Conservation (phyloP, 2,113 vertebrate species). For the Otus sunia region DNA sequence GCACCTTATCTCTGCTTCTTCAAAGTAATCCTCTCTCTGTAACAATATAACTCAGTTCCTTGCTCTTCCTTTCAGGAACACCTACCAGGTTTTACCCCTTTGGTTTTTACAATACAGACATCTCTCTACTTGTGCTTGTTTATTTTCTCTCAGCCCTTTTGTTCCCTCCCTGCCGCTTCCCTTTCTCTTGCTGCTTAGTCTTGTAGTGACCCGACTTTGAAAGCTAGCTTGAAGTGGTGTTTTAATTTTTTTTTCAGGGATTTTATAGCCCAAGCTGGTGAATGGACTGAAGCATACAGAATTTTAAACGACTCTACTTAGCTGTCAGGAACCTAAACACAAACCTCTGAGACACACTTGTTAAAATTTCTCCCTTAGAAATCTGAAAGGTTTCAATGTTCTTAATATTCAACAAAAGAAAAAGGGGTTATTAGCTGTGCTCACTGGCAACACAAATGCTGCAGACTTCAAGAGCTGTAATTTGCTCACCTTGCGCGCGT, state of each 20-base stretch:
- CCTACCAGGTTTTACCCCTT: background rate
- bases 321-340: background rate
- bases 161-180: background rate
- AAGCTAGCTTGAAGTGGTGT: background rate
- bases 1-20: background rate
- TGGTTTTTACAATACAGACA: background rate
- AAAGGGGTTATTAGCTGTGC: background rate
- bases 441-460: background rate
- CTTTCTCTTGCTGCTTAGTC: background rate
- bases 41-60: background rate
- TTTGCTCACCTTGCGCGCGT: background rate
- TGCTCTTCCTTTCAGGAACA: background rate
- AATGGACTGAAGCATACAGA: background rate
- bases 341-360: background rate
- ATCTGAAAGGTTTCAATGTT: background rate
- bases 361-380: constrained; percentile 2
- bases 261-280: background rate
- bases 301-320: background rate
- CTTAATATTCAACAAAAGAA: background rate
- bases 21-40: background rate
- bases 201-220: background rate
- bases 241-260: background rate
- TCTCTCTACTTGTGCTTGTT: background rate
- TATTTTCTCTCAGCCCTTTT: background rate
- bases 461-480: background rate